Conservation (phyloP, 2,113 vertebrate species). For the Perca flavescens region DNA sequence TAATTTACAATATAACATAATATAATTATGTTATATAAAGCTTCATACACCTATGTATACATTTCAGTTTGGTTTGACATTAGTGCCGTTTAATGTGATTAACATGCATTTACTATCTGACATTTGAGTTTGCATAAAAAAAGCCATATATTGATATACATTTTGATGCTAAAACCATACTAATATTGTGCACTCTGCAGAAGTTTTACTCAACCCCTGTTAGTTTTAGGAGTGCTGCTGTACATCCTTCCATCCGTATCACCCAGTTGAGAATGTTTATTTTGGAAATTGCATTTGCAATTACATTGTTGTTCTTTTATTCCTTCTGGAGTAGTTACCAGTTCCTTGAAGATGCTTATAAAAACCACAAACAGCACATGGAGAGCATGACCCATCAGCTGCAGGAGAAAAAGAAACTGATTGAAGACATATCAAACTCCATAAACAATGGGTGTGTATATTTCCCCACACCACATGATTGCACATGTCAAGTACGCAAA, state of each 20-base stretch:
- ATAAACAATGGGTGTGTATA: conserved; percentile 90
- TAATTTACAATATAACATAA: background rate
- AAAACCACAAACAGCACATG: conserved; percentile 93
- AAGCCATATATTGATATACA: background rate
- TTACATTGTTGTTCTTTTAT: background rate
- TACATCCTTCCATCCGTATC: background rate
- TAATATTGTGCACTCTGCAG: background rate
- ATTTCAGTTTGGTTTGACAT: background rate
- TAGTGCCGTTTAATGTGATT: background rate
- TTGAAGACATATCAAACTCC: conserved; percentile 91
- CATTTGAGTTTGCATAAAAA: background rate
- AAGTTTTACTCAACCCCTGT: background rate
- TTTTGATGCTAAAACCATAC: background rate
- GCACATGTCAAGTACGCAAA: background rate
- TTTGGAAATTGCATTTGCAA: background rate
- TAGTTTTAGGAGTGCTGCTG: background rate
- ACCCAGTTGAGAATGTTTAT: background rate
- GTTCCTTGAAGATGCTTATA: conserved; percentile 94
- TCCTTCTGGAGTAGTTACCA: conserved; percentile 88
- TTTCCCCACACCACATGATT: background rate
- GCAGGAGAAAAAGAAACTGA: conserved; percentile 93
- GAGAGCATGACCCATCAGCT: conserved; percentile 92
- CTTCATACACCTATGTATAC: background rate
- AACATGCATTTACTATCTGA: background rate
- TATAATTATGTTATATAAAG: background rate